phyloP scores from a whole-genome alignment of 2,888 invertebrate species.

The Aquatica leii region DNA sequence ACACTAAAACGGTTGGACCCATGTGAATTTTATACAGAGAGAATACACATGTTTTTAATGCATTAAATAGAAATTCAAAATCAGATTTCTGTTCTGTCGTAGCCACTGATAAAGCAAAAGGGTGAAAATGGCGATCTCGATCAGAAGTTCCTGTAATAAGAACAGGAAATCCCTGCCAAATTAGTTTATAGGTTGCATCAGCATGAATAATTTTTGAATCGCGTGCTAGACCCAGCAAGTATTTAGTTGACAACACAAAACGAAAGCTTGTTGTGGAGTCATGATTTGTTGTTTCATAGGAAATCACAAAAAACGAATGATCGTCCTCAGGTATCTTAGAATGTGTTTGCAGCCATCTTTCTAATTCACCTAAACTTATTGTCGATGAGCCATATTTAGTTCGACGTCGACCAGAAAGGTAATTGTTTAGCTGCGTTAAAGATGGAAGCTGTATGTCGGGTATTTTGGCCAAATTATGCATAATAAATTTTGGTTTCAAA shows the following conservation, averaged over 20 bases:
- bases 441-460: not conserved
- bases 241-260: conserved; percentile 13
- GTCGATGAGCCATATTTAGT: conserved; percentile 8
- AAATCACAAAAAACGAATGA: conserved; percentile 12
- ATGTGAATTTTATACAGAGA: conserved; percentile 9
- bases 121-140: conserved; percentile 14
- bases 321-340: conserved; percentile 11
- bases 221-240: not conserved
- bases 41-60: no score
- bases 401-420: not conserved
- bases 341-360: not conserved
- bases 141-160: conserved; percentile 2
- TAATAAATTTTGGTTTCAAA: conserved; percentile 8
- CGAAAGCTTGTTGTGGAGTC: conserved; percentile 7
- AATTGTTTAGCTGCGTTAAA: not conserved
- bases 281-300: conserved; percentile 6
- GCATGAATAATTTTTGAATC: conserved; percentile 8
- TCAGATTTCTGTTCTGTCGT: not conserved
- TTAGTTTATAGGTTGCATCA: conserved; percentile 1
- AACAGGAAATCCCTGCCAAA: conserved; percentile 15
- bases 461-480: conserved; percentile 12
- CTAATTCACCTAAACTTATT: conserved; percentile 16
- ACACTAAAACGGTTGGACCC: conserved; percentile 11
- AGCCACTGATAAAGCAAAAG: conserved; percentile 9
- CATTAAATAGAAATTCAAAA: no score